Evolutionary conservation across 2,797 vertebrate species (phyloP).

Genomic region (Darevskia nairensis): DNA sequence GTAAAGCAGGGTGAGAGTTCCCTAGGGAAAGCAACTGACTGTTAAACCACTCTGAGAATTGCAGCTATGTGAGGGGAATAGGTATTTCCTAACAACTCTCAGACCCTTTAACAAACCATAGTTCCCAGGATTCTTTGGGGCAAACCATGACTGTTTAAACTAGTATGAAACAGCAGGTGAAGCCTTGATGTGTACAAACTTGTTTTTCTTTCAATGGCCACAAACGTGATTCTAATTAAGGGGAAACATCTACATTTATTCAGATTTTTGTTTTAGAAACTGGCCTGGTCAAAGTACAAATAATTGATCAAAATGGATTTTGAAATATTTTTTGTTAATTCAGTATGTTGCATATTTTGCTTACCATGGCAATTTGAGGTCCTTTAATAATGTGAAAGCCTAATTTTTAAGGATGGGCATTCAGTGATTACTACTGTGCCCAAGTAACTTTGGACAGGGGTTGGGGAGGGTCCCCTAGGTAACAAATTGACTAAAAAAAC

Average conservation of each 20-base stretch:
- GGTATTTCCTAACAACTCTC: too few relatives aligned
- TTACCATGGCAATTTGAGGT: constrained; percentile 50
- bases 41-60: too few relatives aligned
- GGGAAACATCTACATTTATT: constrained; percentile 39
- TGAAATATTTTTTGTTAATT: constrained; percentile 44
- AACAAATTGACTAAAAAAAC: constrained; percentile 42
- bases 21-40: too few relatives aligned
- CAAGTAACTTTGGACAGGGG: constrained; percentile 35
- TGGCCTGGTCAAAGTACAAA: constrained; percentile 31
- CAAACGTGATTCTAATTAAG: constrained; percentile 42
- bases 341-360: constrained; percentile 50
- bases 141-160: too few relatives aligned
- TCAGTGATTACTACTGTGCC: constrained; percentile 20
- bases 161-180: too few relatives aligned
- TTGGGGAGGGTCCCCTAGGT: constrained; percentile 17
- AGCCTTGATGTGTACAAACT: too few relatives aligned
- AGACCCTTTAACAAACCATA: too few relatives aligned
- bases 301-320: constrained; percentile 17
- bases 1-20: too few relatives aligned
- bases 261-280: constrained; percentile 51
- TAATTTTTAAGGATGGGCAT: constrained; percentile 37
- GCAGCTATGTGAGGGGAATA: too few relatives aligned
- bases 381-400: constrained; percentile 38
- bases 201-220: too few relatives aligned
- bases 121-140: too few relatives aligned